Percentiles rank a stretch among this genome's conserved stretches.
Evolutionary conservation across 2,113 vertebrate genomes (phyloP).

Genomic region (Gnathonemus longibarbis): DNA sequence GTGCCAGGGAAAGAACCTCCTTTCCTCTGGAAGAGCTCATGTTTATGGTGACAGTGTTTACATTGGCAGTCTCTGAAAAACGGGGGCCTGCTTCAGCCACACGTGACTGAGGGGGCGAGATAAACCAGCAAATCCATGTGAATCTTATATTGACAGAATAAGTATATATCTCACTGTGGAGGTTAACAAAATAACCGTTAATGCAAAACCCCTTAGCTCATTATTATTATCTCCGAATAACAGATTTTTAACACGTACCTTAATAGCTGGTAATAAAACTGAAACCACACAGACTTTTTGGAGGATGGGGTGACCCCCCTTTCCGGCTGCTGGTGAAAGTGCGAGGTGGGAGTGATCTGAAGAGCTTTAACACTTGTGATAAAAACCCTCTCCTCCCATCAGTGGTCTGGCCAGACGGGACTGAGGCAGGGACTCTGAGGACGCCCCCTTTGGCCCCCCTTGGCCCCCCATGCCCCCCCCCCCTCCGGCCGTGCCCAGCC

Average conservation of each 20-base stretch:
- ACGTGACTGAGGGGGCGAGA: background rate
- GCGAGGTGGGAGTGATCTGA: slow-evolving; percentile 45
- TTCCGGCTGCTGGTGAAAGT: slow-evolving; percentile 23
- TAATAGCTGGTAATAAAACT: background rate
- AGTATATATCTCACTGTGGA: background rate
- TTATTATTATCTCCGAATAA: background rate
- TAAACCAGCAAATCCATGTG: background rate
- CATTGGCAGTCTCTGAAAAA: slow-evolving; percentile 36
- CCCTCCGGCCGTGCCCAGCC: slow-evolving; percentile 49
- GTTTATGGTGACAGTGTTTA: slow-evolving; percentile 56
- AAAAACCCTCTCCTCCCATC: slow-evolving; percentile 33
- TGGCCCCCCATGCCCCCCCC: background rate
- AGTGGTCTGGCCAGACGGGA: slow-evolving; percentile 16
- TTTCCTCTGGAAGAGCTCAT: slow-evolving; percentile 60
- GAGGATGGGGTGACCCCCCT: slow-evolving; percentile 5
- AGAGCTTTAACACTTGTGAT: slow-evolving; percentile 41
- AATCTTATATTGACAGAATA: background rate
- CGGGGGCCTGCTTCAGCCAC: background rate
- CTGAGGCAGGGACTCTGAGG: background rate
- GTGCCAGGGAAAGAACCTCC: slow-evolving; percentile 47
- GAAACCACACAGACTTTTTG: background rate
- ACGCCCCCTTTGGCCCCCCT: background rate
- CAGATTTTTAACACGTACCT: background rate
- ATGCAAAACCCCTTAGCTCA: background rate
- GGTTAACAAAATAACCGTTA: background rate